phyloP scores from a whole-genome alignment of 2,888 invertebrate species.

The Apeira syringaria region DNA sequence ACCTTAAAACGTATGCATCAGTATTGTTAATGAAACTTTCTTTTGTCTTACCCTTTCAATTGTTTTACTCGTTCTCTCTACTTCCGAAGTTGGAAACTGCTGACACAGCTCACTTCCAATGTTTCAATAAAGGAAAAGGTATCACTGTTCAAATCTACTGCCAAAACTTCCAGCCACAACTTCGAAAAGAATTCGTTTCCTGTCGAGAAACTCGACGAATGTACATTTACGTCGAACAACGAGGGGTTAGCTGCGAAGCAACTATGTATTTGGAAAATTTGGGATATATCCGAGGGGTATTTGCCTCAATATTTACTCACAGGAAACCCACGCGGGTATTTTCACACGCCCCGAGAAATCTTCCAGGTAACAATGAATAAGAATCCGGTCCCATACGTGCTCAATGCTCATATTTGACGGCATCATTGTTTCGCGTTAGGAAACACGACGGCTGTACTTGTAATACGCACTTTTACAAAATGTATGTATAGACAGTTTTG shows the following conservation, averaged over 20 bases:
- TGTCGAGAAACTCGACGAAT: slow-evolving; percentile 21
- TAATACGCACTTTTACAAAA: slow-evolving; percentile 6
- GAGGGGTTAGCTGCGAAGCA: slow-evolving; percentile 1
- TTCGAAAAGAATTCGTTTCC: slow-evolving; percentile 28
- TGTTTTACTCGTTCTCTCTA: slow-evolving; percentile 1
- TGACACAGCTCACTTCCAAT: slow-evolving; percentile 20
- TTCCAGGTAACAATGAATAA: slow-evolving; percentile 17
- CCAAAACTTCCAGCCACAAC: slow-evolving; percentile 26
- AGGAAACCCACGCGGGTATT: slow-evolving; percentile 13
- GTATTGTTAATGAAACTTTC: slow-evolving; percentile 3
- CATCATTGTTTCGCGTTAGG: slow-evolving; percentile 11
- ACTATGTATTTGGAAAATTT: background rate
- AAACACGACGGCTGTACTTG: slow-evolving; percentile 6
- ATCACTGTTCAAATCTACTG: slow-evolving; percentile 18
- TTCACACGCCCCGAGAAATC: slow-evolving; percentile 9
- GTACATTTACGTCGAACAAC: slow-evolving; percentile 20
- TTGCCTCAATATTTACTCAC: slow-evolving; percentile 18
- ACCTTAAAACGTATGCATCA: too few relatives aligned
- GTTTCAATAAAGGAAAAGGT: slow-evolving; percentile 16
- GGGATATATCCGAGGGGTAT: slow-evolving; percentile 14
- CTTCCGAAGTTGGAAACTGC: slow-evolving; percentile 9
- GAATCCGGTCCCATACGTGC: slow-evolving; percentile 1
- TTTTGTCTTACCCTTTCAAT: background rate
- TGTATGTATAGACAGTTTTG: background rate
- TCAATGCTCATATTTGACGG: slow-evolving; percentile 8